Evolutionary conservation across 2,113 vertebrate genomes (phyloP).

Genomic region (Leiothrix lutea): DNA sequence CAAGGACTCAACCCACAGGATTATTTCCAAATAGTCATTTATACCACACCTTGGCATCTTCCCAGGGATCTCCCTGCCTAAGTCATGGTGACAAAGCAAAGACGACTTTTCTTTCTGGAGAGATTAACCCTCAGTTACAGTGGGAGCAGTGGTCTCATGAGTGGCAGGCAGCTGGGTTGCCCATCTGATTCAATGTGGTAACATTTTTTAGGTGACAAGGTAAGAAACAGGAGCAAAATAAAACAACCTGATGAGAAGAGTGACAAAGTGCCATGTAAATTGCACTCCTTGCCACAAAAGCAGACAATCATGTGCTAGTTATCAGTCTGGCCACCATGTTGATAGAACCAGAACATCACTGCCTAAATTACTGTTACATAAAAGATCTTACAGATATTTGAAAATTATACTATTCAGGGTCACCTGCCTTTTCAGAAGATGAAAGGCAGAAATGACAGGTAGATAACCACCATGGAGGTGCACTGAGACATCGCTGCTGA

Average conservation of each 20-base stretch:
- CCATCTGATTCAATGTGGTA: background rate
- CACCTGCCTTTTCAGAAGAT: background rate
- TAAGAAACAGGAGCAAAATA: background rate
- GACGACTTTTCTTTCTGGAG: background rate
- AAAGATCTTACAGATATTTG: background rate
- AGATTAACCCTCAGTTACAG: background rate
- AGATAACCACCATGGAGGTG: background rate
- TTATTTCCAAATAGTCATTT: background rate
- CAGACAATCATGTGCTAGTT: background rate
- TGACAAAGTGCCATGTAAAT: background rate
- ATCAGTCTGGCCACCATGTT: background rate
- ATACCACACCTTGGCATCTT: background rate
- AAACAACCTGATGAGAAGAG: background rate
- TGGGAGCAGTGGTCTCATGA: background rate
- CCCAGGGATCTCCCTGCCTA: background rate
- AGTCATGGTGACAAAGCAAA: background rate
- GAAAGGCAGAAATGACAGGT: conserved; percentile 10
- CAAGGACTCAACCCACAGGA: background rate
- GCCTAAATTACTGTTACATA: background rate
- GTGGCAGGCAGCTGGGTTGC: background rate
- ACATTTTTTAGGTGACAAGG: background rate
- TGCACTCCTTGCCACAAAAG: background rate
- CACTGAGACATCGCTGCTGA: background rate
- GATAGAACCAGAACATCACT: background rate
- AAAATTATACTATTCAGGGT: background rate